Conservation (phyloP, 2,797 vertebrate species). For the Diceros bicornis region DNA sequence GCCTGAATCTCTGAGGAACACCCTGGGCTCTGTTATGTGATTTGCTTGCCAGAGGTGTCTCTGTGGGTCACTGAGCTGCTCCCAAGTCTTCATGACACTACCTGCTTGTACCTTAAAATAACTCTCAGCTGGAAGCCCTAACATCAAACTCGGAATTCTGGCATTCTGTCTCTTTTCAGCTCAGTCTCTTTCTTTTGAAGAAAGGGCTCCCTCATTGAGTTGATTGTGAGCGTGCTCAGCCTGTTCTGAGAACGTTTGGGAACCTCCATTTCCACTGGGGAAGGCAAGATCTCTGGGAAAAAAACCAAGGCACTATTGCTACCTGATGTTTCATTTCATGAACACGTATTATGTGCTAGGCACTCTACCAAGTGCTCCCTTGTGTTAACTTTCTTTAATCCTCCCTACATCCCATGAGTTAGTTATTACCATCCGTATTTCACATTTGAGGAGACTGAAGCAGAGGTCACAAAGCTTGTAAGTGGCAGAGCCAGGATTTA, state of each 20-base stretch:
- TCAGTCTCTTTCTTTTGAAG: conserved; percentile 19
- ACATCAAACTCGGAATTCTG: neutral
- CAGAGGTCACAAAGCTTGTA: neutral
- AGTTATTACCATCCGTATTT: neutral
- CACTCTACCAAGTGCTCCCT: neutral
- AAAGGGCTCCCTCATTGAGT: neutral
- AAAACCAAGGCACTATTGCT: neutral
- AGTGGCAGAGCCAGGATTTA: neutral
- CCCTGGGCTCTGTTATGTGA: neutral
- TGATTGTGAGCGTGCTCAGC: neutral
- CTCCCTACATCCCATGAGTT: neutral
- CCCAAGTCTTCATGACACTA: conserved; percentile 37
- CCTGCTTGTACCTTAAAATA: conserved; percentile 69
- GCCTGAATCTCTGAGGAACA: conserved; percentile 1
- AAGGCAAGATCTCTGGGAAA: neutral
- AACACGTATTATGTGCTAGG: neutral
- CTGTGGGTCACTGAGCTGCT: neutral
- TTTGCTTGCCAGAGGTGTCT: neutral
- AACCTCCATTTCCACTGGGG: neutral
- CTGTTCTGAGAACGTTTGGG: neutral
- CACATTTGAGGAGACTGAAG: neutral
- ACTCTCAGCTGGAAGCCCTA: conserved; percentile 39
- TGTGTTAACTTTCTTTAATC: neutral
- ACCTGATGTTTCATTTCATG: neutral
- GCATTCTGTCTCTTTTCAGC: neutral